Conservation (phyloP, 2,797 vertebrate genomes). For the Enteromius paludinosus region DNA sequence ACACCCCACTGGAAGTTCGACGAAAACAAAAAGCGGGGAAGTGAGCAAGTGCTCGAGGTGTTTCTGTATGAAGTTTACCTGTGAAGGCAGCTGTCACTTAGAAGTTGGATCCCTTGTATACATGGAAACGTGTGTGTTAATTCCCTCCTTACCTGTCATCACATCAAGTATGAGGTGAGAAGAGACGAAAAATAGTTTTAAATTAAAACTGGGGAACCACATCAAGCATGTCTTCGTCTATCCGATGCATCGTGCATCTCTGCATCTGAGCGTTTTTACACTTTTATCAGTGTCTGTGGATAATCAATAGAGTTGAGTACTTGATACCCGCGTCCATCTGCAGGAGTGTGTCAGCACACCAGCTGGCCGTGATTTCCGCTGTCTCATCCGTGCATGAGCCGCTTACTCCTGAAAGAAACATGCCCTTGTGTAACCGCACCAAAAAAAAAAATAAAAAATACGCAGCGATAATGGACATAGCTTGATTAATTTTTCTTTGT, state of each 20-base stretch:
- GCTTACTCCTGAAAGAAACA: constrained; percentile 46
- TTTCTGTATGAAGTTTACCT: constrained; percentile 37
- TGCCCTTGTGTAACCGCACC: constrained; percentile 39
- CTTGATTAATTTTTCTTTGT: constrained; percentile 48
- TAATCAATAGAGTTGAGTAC: constrained; percentile 44
- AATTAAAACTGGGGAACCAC: constrained; percentile 5
- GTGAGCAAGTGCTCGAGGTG: constrained; percentile 37
- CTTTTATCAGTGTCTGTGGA: constrained; percentile 27
- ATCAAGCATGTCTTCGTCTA: background rate
- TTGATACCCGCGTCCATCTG: constrained; percentile 43
- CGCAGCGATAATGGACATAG: constrained; percentile 39
- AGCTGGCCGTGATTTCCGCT: constrained; percentile 47
- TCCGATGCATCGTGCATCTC: background rate
- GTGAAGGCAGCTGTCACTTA: constrained; percentile 58
- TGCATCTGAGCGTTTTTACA: background rate
- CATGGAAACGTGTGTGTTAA: background rate
- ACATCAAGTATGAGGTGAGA: background rate
- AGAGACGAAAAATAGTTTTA: background rate
- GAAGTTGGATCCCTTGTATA: constrained; percentile 45
- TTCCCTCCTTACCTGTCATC: background rate
- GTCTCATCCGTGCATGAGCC: constrained; percentile 41
- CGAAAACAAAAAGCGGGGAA: constrained; percentile 46
- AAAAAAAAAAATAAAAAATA: constrained; percentile 8
- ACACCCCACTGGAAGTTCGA: constrained; percentile 38
- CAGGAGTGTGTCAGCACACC: constrained; percentile 49